Base-by-base conservation (phyloP, 2,888 invertebrate genomes). In the Catocala sponsa region DNA sequence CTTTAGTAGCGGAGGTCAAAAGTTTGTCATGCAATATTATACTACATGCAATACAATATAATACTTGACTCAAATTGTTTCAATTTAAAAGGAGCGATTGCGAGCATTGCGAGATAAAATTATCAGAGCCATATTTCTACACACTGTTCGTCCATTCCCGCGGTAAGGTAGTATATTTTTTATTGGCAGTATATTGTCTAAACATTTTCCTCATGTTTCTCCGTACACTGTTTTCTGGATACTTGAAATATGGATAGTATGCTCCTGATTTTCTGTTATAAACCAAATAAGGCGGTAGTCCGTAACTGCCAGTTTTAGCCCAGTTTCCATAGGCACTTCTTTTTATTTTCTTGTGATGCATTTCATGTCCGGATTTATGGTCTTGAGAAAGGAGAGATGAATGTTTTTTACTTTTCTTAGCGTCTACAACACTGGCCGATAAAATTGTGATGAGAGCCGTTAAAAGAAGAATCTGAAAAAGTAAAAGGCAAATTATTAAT, bases 241-340 rank as follows among this genome's bases (percentile, higher is more conserved):
- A 88, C 13, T 84, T 89, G 51, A 83, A 92, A 67, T 90, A 93
- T 0, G 93, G 92, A 41, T 85, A 91, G 49, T 93, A 93, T 0
- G 91, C 82, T 0, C 92, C 92, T 7, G 79, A 73, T 72, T 92
- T 91, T 61, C 82, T 86, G 56, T 92, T 93, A 49, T 85, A 92
- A 0, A 93, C 91, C 49, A 93, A 79, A 64, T 93, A 93, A 5
- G 92, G 91, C 0, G 92, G 91, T 15, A 91, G 74, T 15, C 81
- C 81, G 52, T 79, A 82, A 54, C 59, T 65, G 2, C 70, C 78
- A 5, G 72, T 64, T 12, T 70, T 74, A 2, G 77, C 75, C 85
- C 85, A 87, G 10, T 76, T 73, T 35, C 80, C 76, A 65, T 86
- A 81, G 0, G 84, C 70, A 65, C 76, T 85, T 48, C 85, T 74